These are phyloP conservation scores for Prenolepis imparis DNA, from an alignment of 2,888 invertebrate genomes.

Conservation along the genomic window DNA sequence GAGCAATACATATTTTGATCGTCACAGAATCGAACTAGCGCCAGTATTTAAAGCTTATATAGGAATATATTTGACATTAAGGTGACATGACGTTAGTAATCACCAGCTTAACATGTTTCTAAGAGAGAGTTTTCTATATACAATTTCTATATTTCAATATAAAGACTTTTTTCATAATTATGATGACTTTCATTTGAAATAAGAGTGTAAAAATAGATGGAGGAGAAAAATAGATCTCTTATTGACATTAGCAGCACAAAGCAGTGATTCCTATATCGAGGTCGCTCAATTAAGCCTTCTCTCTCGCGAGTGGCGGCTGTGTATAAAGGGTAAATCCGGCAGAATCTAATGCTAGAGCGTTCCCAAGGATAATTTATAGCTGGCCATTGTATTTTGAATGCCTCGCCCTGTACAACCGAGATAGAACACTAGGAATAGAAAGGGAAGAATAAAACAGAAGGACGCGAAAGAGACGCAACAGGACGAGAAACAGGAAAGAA, in stretches of 20 bases:
- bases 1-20: too few species aligned
- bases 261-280: too few species aligned
- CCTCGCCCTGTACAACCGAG: slow-evolving; percentile 57
- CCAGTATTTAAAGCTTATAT: too few species aligned
- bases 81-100: too few species aligned
- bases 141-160: not conserved
- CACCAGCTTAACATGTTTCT: not conserved
- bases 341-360: slow-evolving; percentile 77
- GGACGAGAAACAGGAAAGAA: slow-evolving; percentile 31
- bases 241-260: not conserved
- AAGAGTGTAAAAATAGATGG: not conserved
- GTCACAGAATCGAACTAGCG: too few species aligned
- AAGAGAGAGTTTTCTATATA: too few species aligned
- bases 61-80: too few species aligned
- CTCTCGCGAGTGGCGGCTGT: slow-evolving; percentile 64
- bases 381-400: slow-evolving; percentile 75
- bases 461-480: slow-evolving; percentile 49
- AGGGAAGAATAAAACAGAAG: slow-evolving; percentile 53
- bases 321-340: slow-evolving; percentile 78
- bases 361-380: slow-evolving; percentile 77
- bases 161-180: not conserved
- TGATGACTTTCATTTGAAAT: not conserved
- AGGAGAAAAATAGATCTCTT: not conserved
- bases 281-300: slow-evolving; percentile 72
- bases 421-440: slow-evolving; percentile 39